These are phyloP conservation scores for Sitta europaea DNA, from an alignment of 2,113 vertebrate genomes.

Conservation along the genomic window DNA sequence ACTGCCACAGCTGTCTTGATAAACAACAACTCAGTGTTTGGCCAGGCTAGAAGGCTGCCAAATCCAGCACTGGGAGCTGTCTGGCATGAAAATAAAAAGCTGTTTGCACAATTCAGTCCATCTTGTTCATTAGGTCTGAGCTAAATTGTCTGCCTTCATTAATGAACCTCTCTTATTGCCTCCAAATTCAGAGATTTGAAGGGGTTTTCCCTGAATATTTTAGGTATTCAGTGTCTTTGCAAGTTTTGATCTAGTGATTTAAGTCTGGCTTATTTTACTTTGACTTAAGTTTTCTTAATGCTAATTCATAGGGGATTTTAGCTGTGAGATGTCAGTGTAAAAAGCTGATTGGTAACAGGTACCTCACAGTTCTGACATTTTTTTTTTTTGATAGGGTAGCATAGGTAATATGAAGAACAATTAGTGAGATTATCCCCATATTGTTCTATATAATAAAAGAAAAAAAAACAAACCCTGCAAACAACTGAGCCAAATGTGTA, in stretches of 20 bases:
- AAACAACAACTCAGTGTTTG: background rate
- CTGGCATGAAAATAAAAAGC: background rate
- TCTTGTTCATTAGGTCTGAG: background rate
- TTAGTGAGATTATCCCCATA: background rate
- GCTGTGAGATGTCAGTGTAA: background rate
- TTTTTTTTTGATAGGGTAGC: background rate
- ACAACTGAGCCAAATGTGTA: background rate
- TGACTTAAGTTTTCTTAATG: background rate
- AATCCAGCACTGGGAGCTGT: background rate
- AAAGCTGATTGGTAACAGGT: background rate
- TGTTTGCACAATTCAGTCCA: background rate
- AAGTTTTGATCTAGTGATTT: background rate
- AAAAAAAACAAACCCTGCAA: background rate
- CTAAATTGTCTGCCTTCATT: background rate
- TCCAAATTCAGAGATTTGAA: background rate
- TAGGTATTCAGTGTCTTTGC: background rate
- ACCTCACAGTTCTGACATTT: background rate
- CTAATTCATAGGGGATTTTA: background rate
- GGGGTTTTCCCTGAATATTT: background rate
- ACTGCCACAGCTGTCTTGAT: background rate
- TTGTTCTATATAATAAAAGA: background rate
- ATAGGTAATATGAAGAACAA: background rate
- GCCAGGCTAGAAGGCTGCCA: background rate
- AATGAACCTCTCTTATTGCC: background rate
- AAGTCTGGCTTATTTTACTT: background rate